Percentiles rank a stretch among this genome's conserved stretches.
These are phyloP conservation scores for Promerops cafer DNA, from an alignment of 2,113 vertebrate genomes.

Conservation along the genomic window DNA sequence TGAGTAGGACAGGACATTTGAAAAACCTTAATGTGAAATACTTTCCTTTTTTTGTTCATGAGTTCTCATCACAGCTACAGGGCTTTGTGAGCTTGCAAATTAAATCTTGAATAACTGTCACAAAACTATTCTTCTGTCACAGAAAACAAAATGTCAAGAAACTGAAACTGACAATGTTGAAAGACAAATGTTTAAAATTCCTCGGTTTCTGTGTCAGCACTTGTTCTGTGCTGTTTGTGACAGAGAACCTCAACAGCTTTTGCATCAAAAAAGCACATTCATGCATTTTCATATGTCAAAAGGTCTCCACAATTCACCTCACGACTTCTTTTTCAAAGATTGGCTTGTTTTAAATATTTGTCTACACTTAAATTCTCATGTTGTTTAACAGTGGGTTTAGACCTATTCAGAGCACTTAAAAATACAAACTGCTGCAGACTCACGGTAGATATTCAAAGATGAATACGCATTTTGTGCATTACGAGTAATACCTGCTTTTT, in stretches of 20 bases:
- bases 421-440: neutral
- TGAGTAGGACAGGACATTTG: neutral
- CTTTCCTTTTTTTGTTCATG: neutral
- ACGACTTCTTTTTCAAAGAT: neutral
- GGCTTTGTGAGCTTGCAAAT: neutral
- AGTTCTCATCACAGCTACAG: neutral
- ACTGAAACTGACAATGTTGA: conserved; percentile 2
- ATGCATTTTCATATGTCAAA: conserved; percentile 37
- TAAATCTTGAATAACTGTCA: conserved; percentile 10
- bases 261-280: conserved; percentile 54
- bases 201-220: neutral
- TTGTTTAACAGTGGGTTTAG: neutral
- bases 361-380: neutral
- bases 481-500: neutral
- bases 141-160: conserved; percentile 30
- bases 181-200: conserved; percentile 16
- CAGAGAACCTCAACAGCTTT: conserved; percentile 15
- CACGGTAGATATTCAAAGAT: neutral
- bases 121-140: conserved; percentile 9
- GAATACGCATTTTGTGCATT: neutral
- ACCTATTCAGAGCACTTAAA: neutral
- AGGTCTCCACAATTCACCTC: neutral
- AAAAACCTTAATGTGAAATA: neutral
- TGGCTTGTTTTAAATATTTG: neutral
- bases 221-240: conserved; percentile 24